phyloP scores from a whole-genome alignment of 1,140 invertebrate species.

The Druon quercuslanigerum region DNA sequence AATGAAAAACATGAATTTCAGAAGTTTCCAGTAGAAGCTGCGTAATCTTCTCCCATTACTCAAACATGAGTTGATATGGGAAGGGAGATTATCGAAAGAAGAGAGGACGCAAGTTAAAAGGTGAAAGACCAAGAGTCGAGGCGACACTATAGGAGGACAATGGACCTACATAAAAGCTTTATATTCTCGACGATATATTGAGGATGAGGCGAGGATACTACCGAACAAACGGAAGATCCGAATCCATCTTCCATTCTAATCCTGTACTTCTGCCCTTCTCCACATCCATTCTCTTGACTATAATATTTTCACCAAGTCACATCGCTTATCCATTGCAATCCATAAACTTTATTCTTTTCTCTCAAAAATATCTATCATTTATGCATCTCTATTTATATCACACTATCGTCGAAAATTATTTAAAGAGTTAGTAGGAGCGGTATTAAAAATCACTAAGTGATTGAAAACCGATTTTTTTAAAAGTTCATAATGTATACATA shows the following conservation, averaged over 20 bases:
- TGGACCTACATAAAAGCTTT: constrained; percentile 17
- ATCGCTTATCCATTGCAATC: background rate
- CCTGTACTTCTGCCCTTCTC: constrained; percentile 13
- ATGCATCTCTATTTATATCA: no score
- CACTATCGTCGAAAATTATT: no score
- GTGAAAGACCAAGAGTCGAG: background rate
- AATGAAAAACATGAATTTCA: constrained; percentile 32
- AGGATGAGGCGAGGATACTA: background rate
- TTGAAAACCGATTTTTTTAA: no score
- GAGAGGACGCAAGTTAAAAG: background rate
- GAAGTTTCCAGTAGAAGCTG: constrained; percentile 44
- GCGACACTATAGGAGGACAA: constrained; percentile 1
- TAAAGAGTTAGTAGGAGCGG: no score
- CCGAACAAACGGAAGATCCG: constrained; percentile 43
- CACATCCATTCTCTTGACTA: constrained; percentile 27
- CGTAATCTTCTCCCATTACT: constrained; percentile 48
- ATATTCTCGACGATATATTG: constrained; percentile 26
- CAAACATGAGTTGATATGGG: constrained; percentile 41
- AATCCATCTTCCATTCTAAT: constrained; percentile 43
- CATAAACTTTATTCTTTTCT: background rate
- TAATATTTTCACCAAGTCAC: background rate
- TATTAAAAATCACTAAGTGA: no score
- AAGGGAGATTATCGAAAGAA: background rate
- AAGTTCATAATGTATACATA: no score
- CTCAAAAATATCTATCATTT: no score